Percentiles rank a stretch among this genome's conserved stretches.
phyloP scores from a whole-genome alignment of 1,140 invertebrate species.

The Metopolophium dirhodum region DNA sequence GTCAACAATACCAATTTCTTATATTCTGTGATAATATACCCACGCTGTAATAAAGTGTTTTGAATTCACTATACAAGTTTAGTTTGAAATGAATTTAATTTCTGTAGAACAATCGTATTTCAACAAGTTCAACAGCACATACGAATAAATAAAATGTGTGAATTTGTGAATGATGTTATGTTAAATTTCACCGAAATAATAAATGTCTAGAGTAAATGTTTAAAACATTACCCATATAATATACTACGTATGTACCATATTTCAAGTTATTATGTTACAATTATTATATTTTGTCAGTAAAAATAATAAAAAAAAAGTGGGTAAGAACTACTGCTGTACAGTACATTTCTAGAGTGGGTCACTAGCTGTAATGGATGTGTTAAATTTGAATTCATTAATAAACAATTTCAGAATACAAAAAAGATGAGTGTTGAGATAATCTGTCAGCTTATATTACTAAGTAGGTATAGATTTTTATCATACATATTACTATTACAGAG shows the following conservation, averaged over 20 bases:
- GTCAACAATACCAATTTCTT: no score
- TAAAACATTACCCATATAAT: background rate
- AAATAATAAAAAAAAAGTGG: no score
- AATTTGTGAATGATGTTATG: background rate
- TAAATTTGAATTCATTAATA: background rate
- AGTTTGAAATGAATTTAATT: background rate
- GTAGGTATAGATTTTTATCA: background rate
- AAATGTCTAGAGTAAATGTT: background rate
- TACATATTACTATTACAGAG: background rate
- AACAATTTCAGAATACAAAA: background rate
- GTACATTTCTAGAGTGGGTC: background rate
- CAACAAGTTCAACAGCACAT: background rate
- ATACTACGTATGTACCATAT: no score
- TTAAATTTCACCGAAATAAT: background rate
- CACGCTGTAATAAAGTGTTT: background rate
- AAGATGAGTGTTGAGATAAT: background rate
- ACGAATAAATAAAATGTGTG: no score
- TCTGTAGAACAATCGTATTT: background rate
- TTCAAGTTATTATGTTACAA: background rate
- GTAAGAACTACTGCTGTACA: no score
- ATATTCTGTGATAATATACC: no score
- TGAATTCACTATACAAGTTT: background rate
- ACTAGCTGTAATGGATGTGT: background rate
- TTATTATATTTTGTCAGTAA: background rate
- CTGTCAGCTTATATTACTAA: background rate